These are phyloP conservation scores for Crossocerus cetratus DNA, from an alignment of 2,888 invertebrate species.

Conservation along the genomic window DNA sequence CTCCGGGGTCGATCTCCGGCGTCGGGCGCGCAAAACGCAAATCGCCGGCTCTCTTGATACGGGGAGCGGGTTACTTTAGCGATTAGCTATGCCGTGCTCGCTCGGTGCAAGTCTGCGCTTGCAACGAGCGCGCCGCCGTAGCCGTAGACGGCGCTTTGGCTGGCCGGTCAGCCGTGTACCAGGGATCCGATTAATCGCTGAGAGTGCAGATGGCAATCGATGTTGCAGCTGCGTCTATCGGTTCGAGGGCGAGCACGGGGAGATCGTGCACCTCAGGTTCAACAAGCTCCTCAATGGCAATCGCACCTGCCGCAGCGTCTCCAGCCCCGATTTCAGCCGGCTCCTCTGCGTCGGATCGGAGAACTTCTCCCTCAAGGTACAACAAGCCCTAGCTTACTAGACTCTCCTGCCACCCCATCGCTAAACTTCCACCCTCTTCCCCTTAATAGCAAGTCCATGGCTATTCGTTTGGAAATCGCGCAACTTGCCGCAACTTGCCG, in stretches of 20 bases:
- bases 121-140: constrained; percentile 46
- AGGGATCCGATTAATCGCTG: constrained; percentile 49
- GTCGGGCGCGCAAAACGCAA: neutral
- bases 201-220: constrained; percentile 55
- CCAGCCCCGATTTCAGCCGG: constrained; percentile 72
- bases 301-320: constrained; percentile 73
- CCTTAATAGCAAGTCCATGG: too few relatives aligned
- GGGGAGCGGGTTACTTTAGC: neutral
- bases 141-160: constrained; percentile 47
- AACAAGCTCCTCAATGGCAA: constrained; percentile 82
- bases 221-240: constrained; percentile 88
- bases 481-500: too few relatives aligned
- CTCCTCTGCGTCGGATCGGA: constrained; percentile 72
- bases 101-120: constrained; percentile 34
- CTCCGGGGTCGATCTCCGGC: neutral
- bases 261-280: constrained; percentile 87
- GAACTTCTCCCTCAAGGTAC: constrained; percentile 73
- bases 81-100: neutral
- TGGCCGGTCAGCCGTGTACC: constrained; percentile 46
- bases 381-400: neutral
- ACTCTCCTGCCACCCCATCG: too few relatives aligned
- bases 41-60: too few relatives aligned
- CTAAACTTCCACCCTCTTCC: too few relatives aligned
- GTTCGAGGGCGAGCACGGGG: constrained; percentile 90
- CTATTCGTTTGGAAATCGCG: too few relatives aligned